Percentiles rank a stretch among this genome's conserved stretches.
These are phyloP conservation scores for Emmelina monodactyla DNA, from an alignment of 2,888 invertebrate species.

Conservation along the genomic window DNA sequence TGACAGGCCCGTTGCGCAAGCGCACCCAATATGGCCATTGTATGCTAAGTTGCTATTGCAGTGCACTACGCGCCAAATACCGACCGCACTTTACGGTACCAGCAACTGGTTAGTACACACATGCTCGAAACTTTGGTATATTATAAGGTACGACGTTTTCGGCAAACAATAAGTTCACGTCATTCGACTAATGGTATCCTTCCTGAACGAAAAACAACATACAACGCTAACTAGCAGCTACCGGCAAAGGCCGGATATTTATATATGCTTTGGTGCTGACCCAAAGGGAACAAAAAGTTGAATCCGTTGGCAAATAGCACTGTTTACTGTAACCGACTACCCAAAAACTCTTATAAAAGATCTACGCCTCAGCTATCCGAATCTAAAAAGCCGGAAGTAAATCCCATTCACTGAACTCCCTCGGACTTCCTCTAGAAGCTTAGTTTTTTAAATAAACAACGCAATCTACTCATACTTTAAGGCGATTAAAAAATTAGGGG, in stretches of 20 bases:
- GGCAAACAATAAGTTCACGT: constrained; percentile 20
- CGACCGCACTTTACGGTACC: constrained; percentile 32
- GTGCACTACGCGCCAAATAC: constrained; percentile 43
- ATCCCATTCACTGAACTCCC: no score
- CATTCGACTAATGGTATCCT: constrained; percentile 2
- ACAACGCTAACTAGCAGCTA: background rate
- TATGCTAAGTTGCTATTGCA: constrained; percentile 45
- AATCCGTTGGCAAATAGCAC: constrained; percentile 34
- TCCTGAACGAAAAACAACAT: background rate
- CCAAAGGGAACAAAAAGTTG: constrained; percentile 32
- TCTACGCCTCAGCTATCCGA: no score
- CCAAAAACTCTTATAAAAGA: no score
- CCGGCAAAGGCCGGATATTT: constrained; percentile 28
- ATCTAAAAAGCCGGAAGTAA: no score
- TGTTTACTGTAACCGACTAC: no score
- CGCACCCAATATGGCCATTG: constrained; percentile 53
- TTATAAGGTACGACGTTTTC: no score
- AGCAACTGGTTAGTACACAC: no score
- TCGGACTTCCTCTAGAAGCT: no score
- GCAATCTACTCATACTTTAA: no score
- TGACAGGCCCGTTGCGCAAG: constrained; percentile 41
- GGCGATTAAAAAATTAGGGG: no score
- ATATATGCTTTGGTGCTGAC: constrained; percentile 3
- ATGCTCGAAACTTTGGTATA: no score
- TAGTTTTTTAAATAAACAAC: no score